Evolutionary conservation across 1,140 invertebrate species (phyloP).

Genomic region (Galleria mellonella): DNA sequence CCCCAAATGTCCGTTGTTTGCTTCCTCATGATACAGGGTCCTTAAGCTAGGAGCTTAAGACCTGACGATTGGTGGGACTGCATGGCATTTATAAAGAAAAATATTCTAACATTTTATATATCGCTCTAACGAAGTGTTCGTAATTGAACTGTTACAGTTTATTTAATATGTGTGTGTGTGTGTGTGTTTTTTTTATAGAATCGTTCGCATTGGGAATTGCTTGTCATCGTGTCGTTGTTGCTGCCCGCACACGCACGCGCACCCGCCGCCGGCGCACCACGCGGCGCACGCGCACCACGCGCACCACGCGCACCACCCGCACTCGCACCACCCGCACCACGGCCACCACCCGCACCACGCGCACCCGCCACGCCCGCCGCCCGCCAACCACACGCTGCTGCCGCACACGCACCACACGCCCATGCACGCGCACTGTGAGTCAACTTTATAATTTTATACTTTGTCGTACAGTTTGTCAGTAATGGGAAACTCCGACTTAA

Average conservation of each 20-base stretch:
- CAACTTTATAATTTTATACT: neutral
- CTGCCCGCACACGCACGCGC: slow-evolving; percentile 32
- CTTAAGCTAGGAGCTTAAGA: too few species aligned
- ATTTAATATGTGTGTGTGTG: too few species aligned
- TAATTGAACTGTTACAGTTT: too few species aligned
- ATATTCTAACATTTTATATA: too few species aligned
- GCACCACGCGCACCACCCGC: slow-evolving; percentile 42
- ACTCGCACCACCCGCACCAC: slow-evolving; percentile 18
- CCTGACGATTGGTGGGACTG: too few species aligned
- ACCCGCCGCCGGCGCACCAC: slow-evolving; percentile 12
- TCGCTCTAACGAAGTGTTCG: too few species aligned
- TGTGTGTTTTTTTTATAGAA: slow-evolving; percentile 10
- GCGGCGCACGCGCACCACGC: slow-evolving; percentile 35
- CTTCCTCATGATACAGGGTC: too few species aligned
- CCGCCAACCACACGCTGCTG: slow-evolving; percentile 8
- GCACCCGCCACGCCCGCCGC: slow-evolving; percentile 18
- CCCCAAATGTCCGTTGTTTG: too few species aligned
- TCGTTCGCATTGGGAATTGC: slow-evolving; percentile 24
- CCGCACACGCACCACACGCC: slow-evolving; percentile 19
- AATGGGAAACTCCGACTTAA: too few species aligned
- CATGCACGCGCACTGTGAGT: slow-evolving; percentile 40
- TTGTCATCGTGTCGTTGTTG: slow-evolving; percentile 40
- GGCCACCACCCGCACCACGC: slow-evolving; percentile 6
- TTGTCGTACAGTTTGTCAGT: neutral
- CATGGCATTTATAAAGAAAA: too few species aligned